Percentiles rank a stretch among this genome's conserved stretches.
These are phyloP conservation scores for Pteria penguin DNA, from an alignment of 2,888 invertebrate genomes.

Conservation along the genomic window DNA sequence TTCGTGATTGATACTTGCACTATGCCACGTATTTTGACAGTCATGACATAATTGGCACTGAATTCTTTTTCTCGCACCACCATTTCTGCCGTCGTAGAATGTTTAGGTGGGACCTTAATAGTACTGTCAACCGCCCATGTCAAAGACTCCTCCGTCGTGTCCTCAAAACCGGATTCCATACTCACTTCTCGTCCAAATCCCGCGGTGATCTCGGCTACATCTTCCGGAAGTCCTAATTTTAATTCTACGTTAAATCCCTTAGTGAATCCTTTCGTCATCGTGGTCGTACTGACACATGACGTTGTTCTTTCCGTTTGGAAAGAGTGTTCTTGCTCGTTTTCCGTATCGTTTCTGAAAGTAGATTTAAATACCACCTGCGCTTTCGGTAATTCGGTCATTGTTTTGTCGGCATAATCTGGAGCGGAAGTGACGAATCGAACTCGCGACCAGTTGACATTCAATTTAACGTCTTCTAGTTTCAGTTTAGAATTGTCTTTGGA, in stretches of 20 bases:
- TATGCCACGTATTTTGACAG: constrained; percentile 74
- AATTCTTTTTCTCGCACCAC: constrained; percentile 81
- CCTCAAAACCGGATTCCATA: constrained; percentile 77
- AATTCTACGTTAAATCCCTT: constrained; percentile 80
- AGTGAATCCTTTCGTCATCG: constrained; percentile 73
- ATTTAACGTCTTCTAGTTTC: constrained; percentile 70
- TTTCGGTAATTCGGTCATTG: constrained; percentile 59
- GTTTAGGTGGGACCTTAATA: constrained; percentile 77
- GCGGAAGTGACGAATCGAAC: constrained; percentile 75
- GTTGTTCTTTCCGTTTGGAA: constrained; percentile 78
- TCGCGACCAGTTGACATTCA: constrained; percentile 79
- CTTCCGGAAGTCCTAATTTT: constrained; percentile 81
- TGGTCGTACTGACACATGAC: constrained; percentile 69
- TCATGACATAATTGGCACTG: constrained; percentile 78
- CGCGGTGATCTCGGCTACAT: constrained; percentile 78
- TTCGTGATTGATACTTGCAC: constrained; percentile 78
- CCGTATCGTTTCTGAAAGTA: constrained; percentile 77
- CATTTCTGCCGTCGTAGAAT: constrained; percentile 80
- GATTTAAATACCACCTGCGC: constrained; percentile 74
- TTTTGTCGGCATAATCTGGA: constrained; percentile 70
- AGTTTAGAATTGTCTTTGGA: constrained; percentile 74
- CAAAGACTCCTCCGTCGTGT: constrained; percentile 77
- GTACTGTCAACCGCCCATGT: constrained; percentile 82
- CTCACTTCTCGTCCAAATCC: constrained; percentile 79
- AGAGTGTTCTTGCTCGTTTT: constrained; percentile 74